phyloP scores from a whole-genome alignment of 2,888 invertebrate species.

The Chouioia cunea region DNA sequence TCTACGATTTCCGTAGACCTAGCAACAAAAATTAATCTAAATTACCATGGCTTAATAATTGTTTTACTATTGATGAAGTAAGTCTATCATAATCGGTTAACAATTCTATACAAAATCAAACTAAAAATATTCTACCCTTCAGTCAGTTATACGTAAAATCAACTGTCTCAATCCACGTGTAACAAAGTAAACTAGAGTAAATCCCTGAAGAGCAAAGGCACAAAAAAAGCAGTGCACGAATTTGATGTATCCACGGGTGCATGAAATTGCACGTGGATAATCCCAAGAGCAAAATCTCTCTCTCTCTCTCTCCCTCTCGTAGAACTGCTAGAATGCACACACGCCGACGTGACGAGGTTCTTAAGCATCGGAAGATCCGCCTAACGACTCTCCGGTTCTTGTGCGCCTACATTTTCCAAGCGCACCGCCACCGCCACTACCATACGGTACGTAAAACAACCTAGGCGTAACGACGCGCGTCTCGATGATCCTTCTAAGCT shows the following conservation, averaged over 20 bases:
- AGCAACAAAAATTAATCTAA: too few species aligned
- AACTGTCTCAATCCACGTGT: too few species aligned
- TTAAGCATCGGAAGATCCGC: conserved; percentile 35
- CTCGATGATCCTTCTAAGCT: conserved; percentile 25
- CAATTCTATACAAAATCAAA: too few species aligned
- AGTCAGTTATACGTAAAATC: too few species aligned
- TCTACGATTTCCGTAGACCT: too few species aligned
- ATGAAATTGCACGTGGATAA: conserved; percentile 29
- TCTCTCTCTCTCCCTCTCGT: not conserved
- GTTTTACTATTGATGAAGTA: too few species aligned
- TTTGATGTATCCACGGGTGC: too few species aligned
- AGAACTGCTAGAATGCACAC: not conserved
- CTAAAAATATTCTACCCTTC: too few species aligned
- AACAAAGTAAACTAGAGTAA: not conserved
- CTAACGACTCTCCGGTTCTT: conserved; percentile 32
- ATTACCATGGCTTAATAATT: too few species aligned
- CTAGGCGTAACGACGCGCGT: not conserved
- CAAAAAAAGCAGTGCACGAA: conserved; percentile 1
- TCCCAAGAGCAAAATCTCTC: conserved; percentile 29
- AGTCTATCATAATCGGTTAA: too few species aligned
- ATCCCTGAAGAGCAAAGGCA: not conserved
- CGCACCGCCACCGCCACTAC: not conserved
- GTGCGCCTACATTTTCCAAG: conserved; percentile 23
- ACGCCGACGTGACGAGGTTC: conserved; percentile 40
- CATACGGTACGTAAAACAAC: conserved; percentile 16